Evolutionary conservation across 1,140 invertebrate species (phyloP).

Genomic region (Tetragonula clypearis): DNA sequence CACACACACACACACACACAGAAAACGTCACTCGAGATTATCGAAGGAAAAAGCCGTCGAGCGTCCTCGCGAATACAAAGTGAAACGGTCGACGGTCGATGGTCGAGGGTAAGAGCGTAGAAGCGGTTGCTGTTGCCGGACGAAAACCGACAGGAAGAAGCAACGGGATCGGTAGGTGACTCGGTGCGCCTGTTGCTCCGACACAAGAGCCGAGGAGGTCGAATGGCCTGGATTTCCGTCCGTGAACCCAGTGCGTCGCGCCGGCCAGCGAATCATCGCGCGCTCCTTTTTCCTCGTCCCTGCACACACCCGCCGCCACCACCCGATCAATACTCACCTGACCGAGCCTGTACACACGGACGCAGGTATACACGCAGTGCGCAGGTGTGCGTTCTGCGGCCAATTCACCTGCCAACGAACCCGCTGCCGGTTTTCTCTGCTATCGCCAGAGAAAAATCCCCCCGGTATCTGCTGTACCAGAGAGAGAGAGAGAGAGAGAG

Average conservation of each 20-base stretch:
- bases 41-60: too few species aligned
- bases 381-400: slow-evolving; percentile 28
- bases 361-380: slow-evolving; percentile 45
- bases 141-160: neutral
- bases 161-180: neutral
- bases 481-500: too few species aligned
- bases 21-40: too few species aligned
- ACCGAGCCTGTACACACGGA: slow-evolving; percentile 44
- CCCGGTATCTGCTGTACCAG: too few species aligned
- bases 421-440: neutral
- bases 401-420: slow-evolving; percentile 8
- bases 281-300: slow-evolving; percentile 43
- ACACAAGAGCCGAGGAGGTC: neutral
- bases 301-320: slow-evolving; percentile 47
- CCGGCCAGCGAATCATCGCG: neutral
- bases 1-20: too few species aligned
- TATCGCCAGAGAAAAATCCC: neutral
- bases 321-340: slow-evolving; percentile 71
- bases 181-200: slow-evolving; percentile 34
- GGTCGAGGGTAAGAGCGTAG: neutral
- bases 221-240: slow-evolving; percentile 23
- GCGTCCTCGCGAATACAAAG: too few species aligned
- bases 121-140: neutral
- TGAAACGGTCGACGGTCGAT: too few species aligned
- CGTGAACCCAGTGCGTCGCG: neutral